Base-by-base conservation (phyloP, 2,888 invertebrate genomes). In the Horisme vitalbata region DNA sequence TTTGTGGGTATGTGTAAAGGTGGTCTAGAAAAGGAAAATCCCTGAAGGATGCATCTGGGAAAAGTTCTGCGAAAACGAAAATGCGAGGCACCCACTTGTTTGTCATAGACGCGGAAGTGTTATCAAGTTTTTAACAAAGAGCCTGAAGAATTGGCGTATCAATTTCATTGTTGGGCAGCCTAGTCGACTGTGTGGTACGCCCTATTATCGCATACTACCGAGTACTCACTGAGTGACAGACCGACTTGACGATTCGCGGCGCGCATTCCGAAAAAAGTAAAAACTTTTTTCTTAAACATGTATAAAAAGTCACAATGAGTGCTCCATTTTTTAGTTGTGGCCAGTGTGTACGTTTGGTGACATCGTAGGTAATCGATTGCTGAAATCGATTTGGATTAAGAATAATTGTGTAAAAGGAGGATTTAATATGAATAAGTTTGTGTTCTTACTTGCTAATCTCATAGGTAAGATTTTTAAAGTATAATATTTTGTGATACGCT, bases 301-400 rank as follows among this genome's bases (percentile, higher is more conserved):
- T 77, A 83, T 83, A 82, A 75, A 81, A 80, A 64, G 61, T 67
- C 61, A 51, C 50, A 47, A 53, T 53, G 37, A 31, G 28, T 20
- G 51, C 41, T 60, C 57, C 54, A 38, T 45, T 51, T 52, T 51
- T 70, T 73, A 83, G 73, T 82, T 57, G 45, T 46, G 52, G 44
- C 46, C 50, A 28, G 67, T 57, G 60, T 56, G 65, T 66, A 73
- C 60, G 46, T 57, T 46, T 55, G 68, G 67, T 66, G 55, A 58
- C 65, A 64, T 59, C 60, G n/a, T 26, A 21, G 48, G 41, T 45
- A 55, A 47, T 50, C 41, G 50, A 43, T 46, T 41, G 41, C 37
- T 48, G 30, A 41, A 47, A 52, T 43, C 56, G 49, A 44, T 43
- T 41, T 41, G 39, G 56, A 53, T 41, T 18, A 27, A 34, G 31